Conservation (phyloP, 2,113 vertebrate genomes). For the Rhynchopsitta pachyrhyncha region DNA sequence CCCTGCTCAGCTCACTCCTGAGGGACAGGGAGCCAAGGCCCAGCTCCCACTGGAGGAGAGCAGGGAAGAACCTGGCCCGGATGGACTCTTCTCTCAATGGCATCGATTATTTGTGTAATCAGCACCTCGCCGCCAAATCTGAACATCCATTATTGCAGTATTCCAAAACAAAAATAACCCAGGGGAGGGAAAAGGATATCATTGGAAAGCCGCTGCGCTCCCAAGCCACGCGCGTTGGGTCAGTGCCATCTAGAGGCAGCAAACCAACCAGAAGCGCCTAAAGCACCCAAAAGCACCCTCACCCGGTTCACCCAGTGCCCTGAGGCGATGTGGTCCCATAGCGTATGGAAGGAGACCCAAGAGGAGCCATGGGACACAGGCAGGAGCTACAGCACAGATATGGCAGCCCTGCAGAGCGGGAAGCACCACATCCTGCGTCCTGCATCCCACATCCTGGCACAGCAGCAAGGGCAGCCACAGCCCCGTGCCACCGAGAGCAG, state of each 20-base stretch:
- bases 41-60: background rate
- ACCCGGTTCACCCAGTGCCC: background rate
- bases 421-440: background rate
- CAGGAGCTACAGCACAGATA: rapidly evolving
- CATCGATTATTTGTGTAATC: conserved; percentile 56
- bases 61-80: background rate
- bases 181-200: background rate
- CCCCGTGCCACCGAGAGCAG: rapidly evolving
- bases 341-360: rapidly evolving
- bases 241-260: conserved; percentile 70
- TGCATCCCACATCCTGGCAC: rapidly evolving
- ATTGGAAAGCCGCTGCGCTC: background rate
- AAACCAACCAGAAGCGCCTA: background rate
- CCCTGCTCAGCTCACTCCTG: background rate
- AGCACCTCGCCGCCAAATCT: conserved; percentile 22
- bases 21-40: rapidly evolving
- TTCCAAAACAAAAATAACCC: conserved; percentile 60
- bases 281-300: background rate
- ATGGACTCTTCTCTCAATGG: background rate
- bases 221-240: background rate
- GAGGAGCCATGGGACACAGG: rapidly evolving
- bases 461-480: background rate
- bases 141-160: conserved; percentile 55
- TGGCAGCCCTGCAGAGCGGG: background rate
- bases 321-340: rapidly evolving